Evolutionary conservation across 2,113 vertebrate genomes (phyloP), one percentile per base, ranked within the genome.

Genomic region (Raja brachyura): DNA sequence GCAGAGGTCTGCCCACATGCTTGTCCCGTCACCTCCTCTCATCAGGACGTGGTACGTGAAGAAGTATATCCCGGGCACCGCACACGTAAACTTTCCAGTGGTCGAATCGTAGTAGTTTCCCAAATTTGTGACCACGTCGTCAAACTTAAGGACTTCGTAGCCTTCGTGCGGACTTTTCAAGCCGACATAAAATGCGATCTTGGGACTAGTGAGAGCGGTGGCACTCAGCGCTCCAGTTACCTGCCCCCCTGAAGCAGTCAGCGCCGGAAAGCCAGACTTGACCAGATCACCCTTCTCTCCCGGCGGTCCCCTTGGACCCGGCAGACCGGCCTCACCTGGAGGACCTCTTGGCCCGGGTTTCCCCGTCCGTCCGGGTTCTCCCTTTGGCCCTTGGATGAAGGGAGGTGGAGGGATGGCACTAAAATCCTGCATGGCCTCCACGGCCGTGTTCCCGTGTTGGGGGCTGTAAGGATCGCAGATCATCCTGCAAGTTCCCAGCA

Each of bases 401-500:
- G 97, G 96, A 18, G 97, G 93, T 20, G 96, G 96, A 39, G 96
- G 96, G 59, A 96, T 95, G 61, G 96, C 96, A 93, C 97, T 96
- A 25, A 96, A 95, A 94, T 97, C 97, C 95, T 97, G 97, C 95
- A 97, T 95, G 83, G 96, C 96, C 94, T 97, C 97, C 96, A 97
- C 95, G 92, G 97, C 96, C 0, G 96, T 96, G 0, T 96, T 96
- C 95, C 96, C 16, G 95, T 95, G 48, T 85, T 95, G 95, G 13
- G 96, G 93, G 93, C 93, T 96, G 95, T 98, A 98, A 0, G 97
- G 97, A 95, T 98, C 97, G 93, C 98, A 98, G 61, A 98, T 97
- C 97, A 98, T 98, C 94, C 97, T 96, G 94, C 97, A 98, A 94
- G 98, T 98, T 94, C 98, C 98, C 97, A 98, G 96, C 97, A 98